These are phyloP conservation scores for Sinosuthora webbiana DNA, from an alignment of 2,113 vertebrate species.

Conservation along the genomic window DNA sequence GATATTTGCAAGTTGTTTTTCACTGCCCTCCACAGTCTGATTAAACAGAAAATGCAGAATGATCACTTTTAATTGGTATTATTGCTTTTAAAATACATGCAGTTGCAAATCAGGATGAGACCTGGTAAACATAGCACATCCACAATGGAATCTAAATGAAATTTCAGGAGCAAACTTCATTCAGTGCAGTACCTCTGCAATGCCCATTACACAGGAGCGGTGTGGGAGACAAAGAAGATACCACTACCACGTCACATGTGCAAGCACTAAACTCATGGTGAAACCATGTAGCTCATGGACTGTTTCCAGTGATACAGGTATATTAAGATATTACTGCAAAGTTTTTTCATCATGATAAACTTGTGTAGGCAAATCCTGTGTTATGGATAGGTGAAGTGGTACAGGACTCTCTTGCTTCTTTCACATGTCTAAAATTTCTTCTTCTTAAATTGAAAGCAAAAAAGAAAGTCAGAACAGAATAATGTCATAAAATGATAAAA, in stretches of 20 bases:
- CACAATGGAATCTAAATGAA: rapidly evolving
- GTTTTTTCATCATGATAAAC: neutral
- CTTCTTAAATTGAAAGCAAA: neutral
- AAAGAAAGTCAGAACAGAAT: neutral
- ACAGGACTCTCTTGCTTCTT: neutral
- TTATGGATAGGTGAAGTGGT: neutral
- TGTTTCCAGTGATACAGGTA: neutral
- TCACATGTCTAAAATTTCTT: neutral
- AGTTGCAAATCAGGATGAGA: neutral
- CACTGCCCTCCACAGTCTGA: neutral
- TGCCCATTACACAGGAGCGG: neutral
- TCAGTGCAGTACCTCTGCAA: rapidly evolving
- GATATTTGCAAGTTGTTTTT: neutral
- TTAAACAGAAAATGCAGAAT: neutral
- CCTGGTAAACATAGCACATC: neutral
- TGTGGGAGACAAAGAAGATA: neutral
- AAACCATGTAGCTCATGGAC: neutral
- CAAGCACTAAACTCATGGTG: neutral
- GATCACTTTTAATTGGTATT: neutral
- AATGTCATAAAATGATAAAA: neutral
- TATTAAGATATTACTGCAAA: neutral
- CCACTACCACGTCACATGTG: neutral
- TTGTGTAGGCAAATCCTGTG: neutral
- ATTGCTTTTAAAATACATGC: neutral
- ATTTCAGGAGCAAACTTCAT: neutral